These are phyloP conservation scores for Callinectes sapidus DNA, from an alignment of 2,888 invertebrate species.

Conservation along the genomic window DNA sequence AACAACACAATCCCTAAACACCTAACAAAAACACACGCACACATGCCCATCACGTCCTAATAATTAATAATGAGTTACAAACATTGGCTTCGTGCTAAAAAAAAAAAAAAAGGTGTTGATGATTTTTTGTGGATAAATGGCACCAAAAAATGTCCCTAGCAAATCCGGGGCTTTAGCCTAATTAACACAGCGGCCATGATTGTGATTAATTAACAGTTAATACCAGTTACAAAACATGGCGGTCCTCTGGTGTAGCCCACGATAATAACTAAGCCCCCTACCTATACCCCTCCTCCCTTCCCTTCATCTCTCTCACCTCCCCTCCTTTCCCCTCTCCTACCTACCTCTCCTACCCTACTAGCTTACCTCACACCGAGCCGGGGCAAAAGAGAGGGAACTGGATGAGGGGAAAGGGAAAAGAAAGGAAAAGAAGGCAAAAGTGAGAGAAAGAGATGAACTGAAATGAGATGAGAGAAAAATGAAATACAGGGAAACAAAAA, in stretches of 20 bases:
- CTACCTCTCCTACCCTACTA: not conserved
- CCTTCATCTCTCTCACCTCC: not conserved
- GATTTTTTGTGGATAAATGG: slow-evolving; percentile 48
- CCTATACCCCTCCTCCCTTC: not conserved
- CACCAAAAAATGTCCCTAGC: slow-evolving; percentile 40
- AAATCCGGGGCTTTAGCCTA: slow-evolving; percentile 48
- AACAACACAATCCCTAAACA: slow-evolving; percentile 28
- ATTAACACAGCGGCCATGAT: slow-evolving; percentile 58
- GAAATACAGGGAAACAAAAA: not conserved
- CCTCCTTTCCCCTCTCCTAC: not conserved
- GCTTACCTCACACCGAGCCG: not conserved
- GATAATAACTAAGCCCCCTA: not conserved
- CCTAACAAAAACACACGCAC: slow-evolving; percentile 19
- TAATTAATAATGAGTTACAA: slow-evolving; percentile 37
- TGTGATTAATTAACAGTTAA: slow-evolving; percentile 61
- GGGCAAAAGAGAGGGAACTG: not conserved
- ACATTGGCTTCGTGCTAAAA: slow-evolving; percentile 36
- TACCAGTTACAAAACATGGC: slow-evolving; percentile 45
- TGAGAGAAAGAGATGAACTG: not conserved
- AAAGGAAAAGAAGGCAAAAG: not conserved
- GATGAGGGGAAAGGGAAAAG: not conserved
- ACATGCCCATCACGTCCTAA: slow-evolving; percentile 27
- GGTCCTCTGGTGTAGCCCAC: not conserved
- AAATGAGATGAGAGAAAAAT: not conserved
- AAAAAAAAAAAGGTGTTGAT: slow-evolving; percentile 31